Evolutionary conservation across 2,113 vertebrate genomes (phyloP).

Genomic region (Silurus meridionalis): DNA sequence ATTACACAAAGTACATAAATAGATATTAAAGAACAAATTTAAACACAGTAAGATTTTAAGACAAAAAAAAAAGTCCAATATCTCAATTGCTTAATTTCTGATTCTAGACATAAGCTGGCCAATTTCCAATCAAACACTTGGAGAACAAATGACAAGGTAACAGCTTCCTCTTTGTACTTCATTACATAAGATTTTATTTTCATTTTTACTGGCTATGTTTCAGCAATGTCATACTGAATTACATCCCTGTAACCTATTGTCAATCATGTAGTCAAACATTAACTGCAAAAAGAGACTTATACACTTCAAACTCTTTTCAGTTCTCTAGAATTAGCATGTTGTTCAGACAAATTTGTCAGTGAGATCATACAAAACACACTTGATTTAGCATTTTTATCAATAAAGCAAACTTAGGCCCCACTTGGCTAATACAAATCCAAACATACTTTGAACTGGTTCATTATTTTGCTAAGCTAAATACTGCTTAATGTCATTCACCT

Average conservation of each 20-base stretch:
- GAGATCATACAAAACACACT: not conserved
- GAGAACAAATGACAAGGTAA: slow-evolving; percentile 71
- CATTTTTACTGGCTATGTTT: not conserved
- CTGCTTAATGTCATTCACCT: not conserved
- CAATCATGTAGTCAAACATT: not conserved
- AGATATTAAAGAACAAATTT: not conserved
- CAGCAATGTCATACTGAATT: not conserved
- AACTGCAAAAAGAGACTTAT: not conserved
- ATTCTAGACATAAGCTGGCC: slow-evolving; percentile 51
- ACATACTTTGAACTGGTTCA: not conserved
- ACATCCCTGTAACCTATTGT: not conserved
- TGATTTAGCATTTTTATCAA: not conserved
- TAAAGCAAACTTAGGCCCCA: not conserved
- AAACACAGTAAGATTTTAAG: too few species aligned
- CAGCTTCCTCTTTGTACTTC: slow-evolving; percentile 2
- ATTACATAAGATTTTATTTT: not conserved
- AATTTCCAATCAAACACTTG: slow-evolving; percentile 55
- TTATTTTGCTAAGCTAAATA: not conserved
- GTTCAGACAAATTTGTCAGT: not conserved
- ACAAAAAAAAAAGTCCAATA: not conserved
- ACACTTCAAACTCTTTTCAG: not conserved
- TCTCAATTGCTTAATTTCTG: not conserved
- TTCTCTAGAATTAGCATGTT: not conserved
- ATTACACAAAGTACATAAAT: not conserved
- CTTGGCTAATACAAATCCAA: not conserved